These are phyloP conservation scores for Apodemus speciosus DNA, from an alignment of 2,113 vertebrate species.

Conservation along the genomic window DNA sequence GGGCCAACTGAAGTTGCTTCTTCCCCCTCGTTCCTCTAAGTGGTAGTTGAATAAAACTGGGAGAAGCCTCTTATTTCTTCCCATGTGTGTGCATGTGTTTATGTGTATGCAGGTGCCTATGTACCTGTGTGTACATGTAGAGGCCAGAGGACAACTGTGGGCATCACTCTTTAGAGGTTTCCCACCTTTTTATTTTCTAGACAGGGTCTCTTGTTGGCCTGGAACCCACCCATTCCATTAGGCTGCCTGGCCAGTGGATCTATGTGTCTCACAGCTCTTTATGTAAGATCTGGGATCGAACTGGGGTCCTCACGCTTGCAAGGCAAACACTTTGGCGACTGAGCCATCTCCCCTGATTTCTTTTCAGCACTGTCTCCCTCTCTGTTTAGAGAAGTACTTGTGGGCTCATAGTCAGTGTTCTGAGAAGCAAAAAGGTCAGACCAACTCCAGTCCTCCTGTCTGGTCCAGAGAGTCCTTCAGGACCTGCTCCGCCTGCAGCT, in stretches of 20 bases:
- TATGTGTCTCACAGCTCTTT: not conserved
- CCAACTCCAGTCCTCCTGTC: not conserved
- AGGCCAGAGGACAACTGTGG: not conserved
- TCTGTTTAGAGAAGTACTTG: not conserved
- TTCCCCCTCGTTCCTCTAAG: not conserved
- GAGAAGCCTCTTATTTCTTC: not conserved
- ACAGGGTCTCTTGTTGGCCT: not conserved
- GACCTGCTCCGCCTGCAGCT: not conserved
- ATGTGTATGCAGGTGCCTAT: not conserved
- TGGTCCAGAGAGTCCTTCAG: not conserved
- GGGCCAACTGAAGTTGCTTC: not conserved
- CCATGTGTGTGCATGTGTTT: not conserved
- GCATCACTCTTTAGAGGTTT: not conserved
- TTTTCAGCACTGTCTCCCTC: slow-evolving; percentile 22
- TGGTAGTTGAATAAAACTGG: not conserved
- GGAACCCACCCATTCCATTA: not conserved
- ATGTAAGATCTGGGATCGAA: not conserved
- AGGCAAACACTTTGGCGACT: not conserved
- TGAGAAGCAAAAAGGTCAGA: slow-evolving; percentile 17
- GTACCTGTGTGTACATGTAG: not conserved
- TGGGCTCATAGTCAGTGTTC: slow-evolving; percentile 51
- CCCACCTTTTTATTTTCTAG: not conserved
- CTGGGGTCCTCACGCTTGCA: not conserved
- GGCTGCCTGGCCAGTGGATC: not conserved
- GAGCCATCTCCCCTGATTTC: not conserved